Evolutionary conservation across 2,888 invertebrate genomes (phyloP).

Genomic region (Drosophila greeni): DNA sequence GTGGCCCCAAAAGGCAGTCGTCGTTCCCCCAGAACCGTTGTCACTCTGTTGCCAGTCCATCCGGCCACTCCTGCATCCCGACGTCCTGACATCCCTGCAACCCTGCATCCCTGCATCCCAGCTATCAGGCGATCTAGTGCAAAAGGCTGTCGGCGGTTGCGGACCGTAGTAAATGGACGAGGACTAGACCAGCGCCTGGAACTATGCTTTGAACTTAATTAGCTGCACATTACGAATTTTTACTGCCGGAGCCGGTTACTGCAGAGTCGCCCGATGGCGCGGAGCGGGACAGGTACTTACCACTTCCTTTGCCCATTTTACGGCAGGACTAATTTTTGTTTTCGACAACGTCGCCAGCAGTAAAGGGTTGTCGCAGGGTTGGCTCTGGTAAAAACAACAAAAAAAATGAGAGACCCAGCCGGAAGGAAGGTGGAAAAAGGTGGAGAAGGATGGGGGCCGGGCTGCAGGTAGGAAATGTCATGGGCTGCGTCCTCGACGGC

Average conservation of each 20-base stretch:
- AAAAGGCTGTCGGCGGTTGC: slow-evolving; percentile 9
- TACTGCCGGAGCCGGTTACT: slow-evolving; percentile 49
- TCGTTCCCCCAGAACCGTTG: neutral
- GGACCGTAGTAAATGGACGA: slow-evolving; percentile 21
- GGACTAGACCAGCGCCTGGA: slow-evolving; percentile 52
- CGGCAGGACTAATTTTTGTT: slow-evolving; percentile 72
- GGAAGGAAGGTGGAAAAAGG: slow-evolving; percentile 13
- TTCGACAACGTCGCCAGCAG: slow-evolving; percentile 63
- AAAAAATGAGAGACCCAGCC: neutral
- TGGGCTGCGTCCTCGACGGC: slow-evolving; percentile 48
- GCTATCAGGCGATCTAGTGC: slow-evolving; percentile 12
- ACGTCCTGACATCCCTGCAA: neutral
- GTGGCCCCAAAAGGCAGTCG: neutral
- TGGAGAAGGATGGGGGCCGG: slow-evolving; percentile 9
- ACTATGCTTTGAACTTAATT: slow-evolving; percentile 73
- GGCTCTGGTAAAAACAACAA: slow-evolving; percentile 18
- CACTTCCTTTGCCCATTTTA: slow-evolving; percentile 71
- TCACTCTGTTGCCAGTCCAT: slow-evolving; percentile 4
- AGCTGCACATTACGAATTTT: slow-evolving; percentile 67
- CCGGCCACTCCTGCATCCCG: slow-evolving; percentile 1
- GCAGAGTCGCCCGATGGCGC: slow-evolving; percentile 44
- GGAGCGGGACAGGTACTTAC: slow-evolving; percentile 53
- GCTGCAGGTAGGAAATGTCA: slow-evolving; percentile 66
- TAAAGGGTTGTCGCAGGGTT: slow-evolving; percentile 56
- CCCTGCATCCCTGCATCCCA: neutral